These are phyloP conservation scores for Pseudomyrmex flavicornis DNA, from an alignment of 1,140 invertebrate genomes.

Conservation along the genomic window DNA sequence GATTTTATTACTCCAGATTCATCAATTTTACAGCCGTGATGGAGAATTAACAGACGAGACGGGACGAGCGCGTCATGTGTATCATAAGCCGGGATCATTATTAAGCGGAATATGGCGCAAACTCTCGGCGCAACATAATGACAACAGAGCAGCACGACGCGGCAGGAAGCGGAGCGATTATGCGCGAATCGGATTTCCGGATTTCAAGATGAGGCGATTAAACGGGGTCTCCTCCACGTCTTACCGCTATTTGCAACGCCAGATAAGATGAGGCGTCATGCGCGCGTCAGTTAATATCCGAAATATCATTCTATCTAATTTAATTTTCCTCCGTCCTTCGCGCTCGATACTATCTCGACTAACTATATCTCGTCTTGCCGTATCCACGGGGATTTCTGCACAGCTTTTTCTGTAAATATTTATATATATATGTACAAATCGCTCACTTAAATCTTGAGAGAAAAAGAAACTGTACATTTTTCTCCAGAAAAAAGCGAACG, in stretches of 20 bases:
- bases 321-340: too few relatives aligned
- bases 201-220: conserved; percentile 7
- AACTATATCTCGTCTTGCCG: too few relatives aligned
- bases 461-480: not conserved
- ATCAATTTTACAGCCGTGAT: not conserved
- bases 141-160: not conserved
- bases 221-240: not conserved
- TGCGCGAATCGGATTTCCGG: conserved; percentile 5
- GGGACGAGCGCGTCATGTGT: not conserved
- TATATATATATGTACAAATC: too few relatives aligned
- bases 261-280: not conserved
- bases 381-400: too few relatives aligned
- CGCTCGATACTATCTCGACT: too few relatives aligned
- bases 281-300: not conserved
- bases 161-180: conserved; percentile 2
- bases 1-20: not conserved
- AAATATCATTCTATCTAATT: not conserved
- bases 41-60: not conserved
- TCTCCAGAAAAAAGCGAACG: not conserved
- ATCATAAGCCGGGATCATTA: not conserved
- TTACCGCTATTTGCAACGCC: not conserved
- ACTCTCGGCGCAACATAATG: not conserved
- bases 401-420: too few relatives aligned
- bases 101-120: not conserved
- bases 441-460: not conserved